Base-by-base conservation (phyloP, 2,797 vertebrate species). In the Scomberomorus guttatus region DNA sequence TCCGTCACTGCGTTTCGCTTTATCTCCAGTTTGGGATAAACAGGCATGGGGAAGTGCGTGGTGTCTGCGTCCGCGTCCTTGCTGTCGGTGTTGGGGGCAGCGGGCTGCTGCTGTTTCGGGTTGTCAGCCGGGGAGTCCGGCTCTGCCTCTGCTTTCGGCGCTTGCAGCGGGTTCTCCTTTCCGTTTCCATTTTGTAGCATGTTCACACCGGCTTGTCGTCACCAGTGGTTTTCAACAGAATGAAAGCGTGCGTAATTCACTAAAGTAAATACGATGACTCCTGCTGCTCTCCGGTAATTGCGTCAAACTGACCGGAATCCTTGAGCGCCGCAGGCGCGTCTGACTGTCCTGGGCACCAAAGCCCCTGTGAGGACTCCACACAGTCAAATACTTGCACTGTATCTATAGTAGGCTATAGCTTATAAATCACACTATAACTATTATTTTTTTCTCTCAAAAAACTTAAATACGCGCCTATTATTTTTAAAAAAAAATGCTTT, bases 1-100 rank as follows among this genome's bases (percentile, higher is more conserved):
- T 99, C 97, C 0, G 97, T 99, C 90, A 99, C 97, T 1, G 98
- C 97, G 44, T 98, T 94, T 63, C 98, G 96, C 90, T 97, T 99
- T 64, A 99, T 96, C 42, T 98, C 97, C 79, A 95, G 90, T 80
- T 96, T 97, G 61, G 95, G 91, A 22, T 89, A 83, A 52, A 62
- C 82, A 1, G 95, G 95, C 83, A 95, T 14, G 2, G 89, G 88
- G 82, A 95, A 93, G 65, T 76, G 93, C 0, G 91, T 55, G 70
- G 82, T 50, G 9, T 85, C 92, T 34, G 70, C n/a, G 70, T 77
- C 72, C 13, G 80, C 13, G 61, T 81, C 81, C 29, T 65, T 20
- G 6, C 17, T 24, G 56, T 74, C 87, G 0, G 75, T 25, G 2
- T 50, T 66, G 3, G 50, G 32, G 46, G 73, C 29, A 0, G 4